Evolutionary conservation across 2,797 vertebrate species (phyloP).

Genomic region (Cuniculus paca): DNA sequence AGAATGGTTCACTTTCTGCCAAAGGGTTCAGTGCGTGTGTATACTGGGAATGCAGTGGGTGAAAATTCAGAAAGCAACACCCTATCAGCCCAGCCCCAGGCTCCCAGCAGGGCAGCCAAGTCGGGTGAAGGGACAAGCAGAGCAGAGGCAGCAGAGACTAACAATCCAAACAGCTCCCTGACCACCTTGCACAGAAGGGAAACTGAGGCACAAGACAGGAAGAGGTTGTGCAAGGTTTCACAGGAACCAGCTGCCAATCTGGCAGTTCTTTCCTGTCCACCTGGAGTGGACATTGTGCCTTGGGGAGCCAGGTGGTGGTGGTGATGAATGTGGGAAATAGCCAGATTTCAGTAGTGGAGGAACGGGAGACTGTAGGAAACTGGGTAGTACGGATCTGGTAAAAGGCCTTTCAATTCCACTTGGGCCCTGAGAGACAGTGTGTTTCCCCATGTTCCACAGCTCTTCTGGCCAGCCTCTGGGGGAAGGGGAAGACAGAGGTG

Average conservation of each 20-base stretch:
- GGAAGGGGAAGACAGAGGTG: not conserved
- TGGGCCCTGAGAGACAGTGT: not conserved
- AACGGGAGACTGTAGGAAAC: not conserved
- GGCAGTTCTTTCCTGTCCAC: not conserved
- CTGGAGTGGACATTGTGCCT: not conserved
- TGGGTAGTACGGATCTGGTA: not conserved
- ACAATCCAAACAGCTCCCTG: not conserved
- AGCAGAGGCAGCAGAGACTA: not conserved
- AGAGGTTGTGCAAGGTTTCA: not conserved
- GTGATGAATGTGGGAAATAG: not conserved
- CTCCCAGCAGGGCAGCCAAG: not conserved
- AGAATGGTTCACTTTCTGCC: slow-evolving; percentile 7
- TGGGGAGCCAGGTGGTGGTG: not conserved
- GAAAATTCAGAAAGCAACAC: slow-evolving; percentile 7
- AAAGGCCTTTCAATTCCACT: slow-evolving; percentile 22
- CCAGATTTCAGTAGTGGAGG: not conserved
- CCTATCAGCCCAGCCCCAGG: not conserved
- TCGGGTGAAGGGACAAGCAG: too few species aligned
- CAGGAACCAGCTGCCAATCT: not conserved
- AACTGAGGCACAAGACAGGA: not conserved
- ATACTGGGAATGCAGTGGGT: not conserved
- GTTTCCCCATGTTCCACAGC: not conserved
- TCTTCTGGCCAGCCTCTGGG: not conserved
- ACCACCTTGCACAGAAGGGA: not conserved
- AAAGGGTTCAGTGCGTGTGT: not conserved